These are phyloP conservation scores for Cynaeus angustus DNA, from an alignment of 2,888 invertebrate genomes.

Conservation along the genomic window DNA sequence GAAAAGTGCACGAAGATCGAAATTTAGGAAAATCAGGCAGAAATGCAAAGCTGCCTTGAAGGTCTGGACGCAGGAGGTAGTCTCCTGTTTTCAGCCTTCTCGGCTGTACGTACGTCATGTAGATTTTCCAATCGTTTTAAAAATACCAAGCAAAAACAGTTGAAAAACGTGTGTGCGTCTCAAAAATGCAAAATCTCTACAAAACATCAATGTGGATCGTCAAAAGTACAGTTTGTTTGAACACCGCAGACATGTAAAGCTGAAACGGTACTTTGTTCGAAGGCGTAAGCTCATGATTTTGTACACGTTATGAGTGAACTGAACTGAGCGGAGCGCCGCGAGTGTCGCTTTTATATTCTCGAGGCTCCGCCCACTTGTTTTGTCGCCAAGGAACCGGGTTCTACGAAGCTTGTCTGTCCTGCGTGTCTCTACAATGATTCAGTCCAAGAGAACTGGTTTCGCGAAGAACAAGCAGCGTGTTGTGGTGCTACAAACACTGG, in stretches of 20 bases:
- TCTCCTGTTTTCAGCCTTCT: too few species aligned
- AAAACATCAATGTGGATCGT: slow-evolving; percentile 21
- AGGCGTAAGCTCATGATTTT: slow-evolving; percentile 31
- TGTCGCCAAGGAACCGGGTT: slow-evolving; percentile 1
- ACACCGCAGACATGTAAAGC: slow-evolving; percentile 33
- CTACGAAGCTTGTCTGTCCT: slow-evolving; percentile 36
- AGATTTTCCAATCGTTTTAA: slow-evolving; percentile 34
- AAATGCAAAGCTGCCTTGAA: too few species aligned
- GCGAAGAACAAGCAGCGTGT: slow-evolving; percentile 51
- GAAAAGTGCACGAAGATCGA: too few species aligned
- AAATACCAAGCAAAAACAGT: slow-evolving; percentile 41
- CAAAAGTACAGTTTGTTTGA: slow-evolving; percentile 39
- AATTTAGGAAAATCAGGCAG: too few species aligned
- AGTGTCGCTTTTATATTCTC: neutral
- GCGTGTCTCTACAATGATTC: slow-evolving; percentile 64
- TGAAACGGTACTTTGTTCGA: slow-evolving; percentile 38
- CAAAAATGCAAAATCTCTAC: slow-evolving; percentile 36
- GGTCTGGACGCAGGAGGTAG: too few species aligned
- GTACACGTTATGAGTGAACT: slow-evolving; percentile 5
- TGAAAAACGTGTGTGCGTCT: slow-evolving; percentile 41
- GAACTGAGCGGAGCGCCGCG: neutral
- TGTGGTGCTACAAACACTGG: slow-evolving; percentile 43
- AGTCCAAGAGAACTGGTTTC: slow-evolving; percentile 70
- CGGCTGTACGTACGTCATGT: too few species aligned
- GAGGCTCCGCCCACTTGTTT: neutral